A percentile compares a stretch with the other conserved stretches of the same genome.
phyloP scores from a whole-genome alignment of 2,888 invertebrate species.

The Dendrolimus pini region DNA sequence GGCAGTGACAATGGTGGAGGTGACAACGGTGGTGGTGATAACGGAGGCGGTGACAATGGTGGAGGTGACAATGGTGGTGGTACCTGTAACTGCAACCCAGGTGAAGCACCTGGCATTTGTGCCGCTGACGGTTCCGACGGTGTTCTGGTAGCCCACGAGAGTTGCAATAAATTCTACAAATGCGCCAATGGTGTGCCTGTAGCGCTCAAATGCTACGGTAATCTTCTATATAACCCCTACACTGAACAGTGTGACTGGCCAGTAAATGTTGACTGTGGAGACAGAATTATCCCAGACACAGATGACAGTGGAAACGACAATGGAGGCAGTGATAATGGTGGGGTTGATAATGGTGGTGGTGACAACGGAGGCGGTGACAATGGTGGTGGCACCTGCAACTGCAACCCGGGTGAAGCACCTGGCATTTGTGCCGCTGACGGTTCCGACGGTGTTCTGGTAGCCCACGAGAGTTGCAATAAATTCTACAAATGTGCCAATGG shows the following conservation, averaged over 20 bases:
- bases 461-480: constrained; percentile 35
- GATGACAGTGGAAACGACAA: constrained; percentile 4
- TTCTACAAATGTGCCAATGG: constrained; percentile 33
- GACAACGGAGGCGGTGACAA: constrained; percentile 4
- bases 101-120: constrained; percentile 24
- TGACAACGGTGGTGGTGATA: constrained; percentile 14
- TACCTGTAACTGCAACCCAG: constrained; percentile 17
- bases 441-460: constrained; percentile 28
- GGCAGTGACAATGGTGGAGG: constrained; percentile 19
- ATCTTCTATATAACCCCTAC: constrained; percentile 20
- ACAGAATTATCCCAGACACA: constrained; percentile 16
- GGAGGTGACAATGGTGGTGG: constrained; percentile 9
- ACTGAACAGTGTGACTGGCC: constrained; percentile 28
- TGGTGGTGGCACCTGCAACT: constrained; percentile 18
- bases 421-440: constrained; percentile 25
- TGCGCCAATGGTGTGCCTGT: constrained; percentile 22
- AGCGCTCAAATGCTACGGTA: constrained; percentile 13
- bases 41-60: constrained; percentile 1
- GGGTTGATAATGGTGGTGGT: constrained; percentile 5
- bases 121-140: constrained; percentile 23
- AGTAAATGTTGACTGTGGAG: constrained; percentile 25
- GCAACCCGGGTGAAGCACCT: constrained; percentile 29
- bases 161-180: constrained; percentile 33
- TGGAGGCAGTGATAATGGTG: constrained; percentile 5
- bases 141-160: constrained; percentile 30